Base-by-base conservation (phyloP, 92 coral and sea anemone species). In the Actinostola sp. region DNA sequence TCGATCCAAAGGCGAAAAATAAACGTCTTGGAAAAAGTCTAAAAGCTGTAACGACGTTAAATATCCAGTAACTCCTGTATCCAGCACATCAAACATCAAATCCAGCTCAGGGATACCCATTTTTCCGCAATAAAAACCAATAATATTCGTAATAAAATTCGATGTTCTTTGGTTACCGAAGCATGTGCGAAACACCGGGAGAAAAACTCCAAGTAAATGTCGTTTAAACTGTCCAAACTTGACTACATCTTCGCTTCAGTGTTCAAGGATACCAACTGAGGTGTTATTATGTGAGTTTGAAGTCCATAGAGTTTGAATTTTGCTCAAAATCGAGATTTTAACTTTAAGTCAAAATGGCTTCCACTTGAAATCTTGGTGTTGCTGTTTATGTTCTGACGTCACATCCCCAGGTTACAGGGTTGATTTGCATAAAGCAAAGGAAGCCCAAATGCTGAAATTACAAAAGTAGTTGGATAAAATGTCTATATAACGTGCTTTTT, bases 41-140 rank as follows among this genome's bases (percentile, higher is more conserved):
- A 78, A 86, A 9, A 94, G 86, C 71, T 94, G 97, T 32, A 78
- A 83, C 35, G 89, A 60, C 28, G 92, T 86, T 44, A 94, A 39
- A 73, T 82, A 91, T 0, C 98, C 97, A 27, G 78, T 70, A 62
- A 88, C 57, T 14, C 80, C 85, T 10, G 97, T 88, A 70, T 94
- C 98, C 57, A 94, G 68, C 42, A 91, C 76, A 61, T 94, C 98
- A 51, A 94, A 94, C 97, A 94, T 91, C 45, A 91, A 42, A 51
- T 92, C 97, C 79, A 92, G 69, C 32, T 94, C 98, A 8, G 89
- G 92, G 67, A 94, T 88, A 15, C 98, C 98, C 98, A 94, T 94
- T 54, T 88, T 88, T 45, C 5, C 10, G 45, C 32, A 64, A 64
- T 64, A 25, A 34, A 34, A 17, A 62, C 1, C 12, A 20, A 62